phyloP scores from a whole-genome alignment of 2,888 invertebrate genomes.

The Acrocyrtus sp. region DNA sequence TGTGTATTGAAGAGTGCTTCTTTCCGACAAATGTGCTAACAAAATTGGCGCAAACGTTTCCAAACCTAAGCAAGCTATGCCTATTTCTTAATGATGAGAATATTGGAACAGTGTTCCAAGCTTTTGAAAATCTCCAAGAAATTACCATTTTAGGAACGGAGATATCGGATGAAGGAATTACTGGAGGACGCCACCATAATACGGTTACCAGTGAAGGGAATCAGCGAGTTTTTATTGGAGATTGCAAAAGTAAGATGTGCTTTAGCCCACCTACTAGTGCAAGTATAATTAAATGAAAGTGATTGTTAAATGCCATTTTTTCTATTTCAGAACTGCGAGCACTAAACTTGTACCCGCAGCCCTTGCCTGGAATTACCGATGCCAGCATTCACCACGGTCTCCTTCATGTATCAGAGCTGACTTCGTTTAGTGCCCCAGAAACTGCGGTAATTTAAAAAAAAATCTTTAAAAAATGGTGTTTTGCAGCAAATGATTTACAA shows the following conservation, averaged over 20 bases:
- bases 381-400: conserved; percentile 49
- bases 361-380: conserved; percentile 53
- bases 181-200: conserved; percentile 42
- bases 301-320: not conserved
- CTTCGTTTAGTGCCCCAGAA: conserved; percentile 53
- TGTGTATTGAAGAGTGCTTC: conserved; percentile 54
- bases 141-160: conserved; percentile 53
- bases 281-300: not conserved
- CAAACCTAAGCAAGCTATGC: conserved; percentile 38
- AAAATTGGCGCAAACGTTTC: conserved; percentile 44
- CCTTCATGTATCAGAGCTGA: conserved; percentile 47
- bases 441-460: conserved; percentile 44
- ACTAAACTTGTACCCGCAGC: conserved; percentile 55
- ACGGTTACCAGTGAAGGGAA: not conserved
- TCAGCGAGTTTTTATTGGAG: conserved; percentile 48
- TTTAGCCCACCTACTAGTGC: not conserved
- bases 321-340: conserved; percentile 45
- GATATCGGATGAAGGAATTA: conserved; percentile 54
- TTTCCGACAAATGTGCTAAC: conserved; percentile 37
- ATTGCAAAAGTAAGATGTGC: conserved; percentile 46
- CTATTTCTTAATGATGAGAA: conserved; percentile 55
- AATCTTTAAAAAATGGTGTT: not conserved
- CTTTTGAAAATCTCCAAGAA: conserved; percentile 38
- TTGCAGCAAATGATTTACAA: not conserved
- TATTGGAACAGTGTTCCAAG: conserved; percentile 46